Evolutionary conservation across 2,888 invertebrate genomes (phyloP), one percentile per base, ranked within the genome.

Genomic region (Diarsia brunnea): DNA sequence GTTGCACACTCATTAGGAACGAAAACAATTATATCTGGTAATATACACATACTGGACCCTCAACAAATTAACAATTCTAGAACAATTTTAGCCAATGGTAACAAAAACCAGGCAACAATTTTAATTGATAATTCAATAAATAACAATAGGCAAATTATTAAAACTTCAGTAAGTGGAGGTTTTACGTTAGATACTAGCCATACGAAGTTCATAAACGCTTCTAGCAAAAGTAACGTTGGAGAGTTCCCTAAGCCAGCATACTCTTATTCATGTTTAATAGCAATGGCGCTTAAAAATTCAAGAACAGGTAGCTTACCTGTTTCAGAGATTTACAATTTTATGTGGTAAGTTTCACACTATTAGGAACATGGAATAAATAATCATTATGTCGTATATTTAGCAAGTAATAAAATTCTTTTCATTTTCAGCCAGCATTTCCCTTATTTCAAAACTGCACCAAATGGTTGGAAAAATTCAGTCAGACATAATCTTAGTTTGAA

Each of bases 401-500:
- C 63, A 60, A 73, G 12, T 73, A 60, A 78, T 27, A 8, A 58
- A 11, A 60, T 69, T 24, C 0, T 58, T 67, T 70, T 69, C 53
- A 81, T 75, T 97, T 97, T 81, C 97, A 98, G 98, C 94, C 98
- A 99, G 95, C 99, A 99, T 94, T 99, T 99, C 93, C 99, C 99
- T 0, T 99, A 99, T 94, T 99, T 99, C 94, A 99, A 99, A 96
- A 99, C 99, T 1, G 99, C 99, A 16, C 99, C 99, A 38, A 99
- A 98, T 92, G 99, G 99, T 24, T 99, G 99, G 99, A 99, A 99
- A 96, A 99, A 99, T 94, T 99, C 99, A 7, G 99, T 99, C 1
- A 97, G 99, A 87, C 99, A 99, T 94, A 99, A 99, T 96, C 97
- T 99, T 87, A 99, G 99, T 86, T 95, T 99, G 88, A 99, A 99